phyloP scores from a whole-genome alignment of 2,888 invertebrate genomes.

The Andrena trimmerana region DNA sequence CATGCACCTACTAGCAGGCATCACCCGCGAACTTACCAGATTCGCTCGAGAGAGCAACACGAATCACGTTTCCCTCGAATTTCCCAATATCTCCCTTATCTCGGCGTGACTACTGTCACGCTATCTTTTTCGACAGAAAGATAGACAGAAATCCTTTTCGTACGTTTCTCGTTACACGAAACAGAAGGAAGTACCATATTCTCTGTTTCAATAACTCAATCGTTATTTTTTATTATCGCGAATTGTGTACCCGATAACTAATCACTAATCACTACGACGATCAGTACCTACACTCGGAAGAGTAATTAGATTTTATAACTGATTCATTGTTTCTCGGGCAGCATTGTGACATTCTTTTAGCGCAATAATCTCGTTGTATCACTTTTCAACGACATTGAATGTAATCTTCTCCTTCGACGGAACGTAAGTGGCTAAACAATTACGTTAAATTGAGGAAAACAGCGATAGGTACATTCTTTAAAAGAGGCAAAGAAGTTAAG shows the following conservation, averaged over 20 bases:
- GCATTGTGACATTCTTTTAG: background rate
- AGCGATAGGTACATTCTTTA: too few relatives aligned
- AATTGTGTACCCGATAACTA: too few relatives aligned
- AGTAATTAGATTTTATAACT: too few relatives aligned
- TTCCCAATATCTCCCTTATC: conserved; percentile 7
- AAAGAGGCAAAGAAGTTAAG: background rate
- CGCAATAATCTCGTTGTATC: background rate
- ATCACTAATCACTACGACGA: too few relatives aligned
- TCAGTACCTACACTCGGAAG: too few relatives aligned
- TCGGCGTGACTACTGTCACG: background rate
- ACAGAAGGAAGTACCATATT: too few relatives aligned
- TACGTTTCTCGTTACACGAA: background rate
- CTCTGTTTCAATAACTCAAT: too few relatives aligned
- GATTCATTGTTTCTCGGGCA: background rate
- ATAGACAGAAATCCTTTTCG: background rate
- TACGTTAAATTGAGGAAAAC: conserved; percentile 27
- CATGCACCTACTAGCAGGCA: conserved; percentile 21
- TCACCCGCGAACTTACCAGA: conserved; percentile 12
- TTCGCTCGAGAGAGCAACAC: background rate
- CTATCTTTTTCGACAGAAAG: background rate
- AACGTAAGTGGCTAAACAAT: conserved; percentile 26
- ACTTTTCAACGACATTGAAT: background rate
- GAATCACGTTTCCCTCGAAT: background rate
- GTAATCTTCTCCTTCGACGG: background rate
- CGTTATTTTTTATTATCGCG: too few relatives aligned